Percentiles rank a stretch among this genome's conserved stretches.
Evolutionary conservation across 2,797 vertebrate genomes (phyloP).

Genomic region (Gymnoscopelus braueri): DNA sequence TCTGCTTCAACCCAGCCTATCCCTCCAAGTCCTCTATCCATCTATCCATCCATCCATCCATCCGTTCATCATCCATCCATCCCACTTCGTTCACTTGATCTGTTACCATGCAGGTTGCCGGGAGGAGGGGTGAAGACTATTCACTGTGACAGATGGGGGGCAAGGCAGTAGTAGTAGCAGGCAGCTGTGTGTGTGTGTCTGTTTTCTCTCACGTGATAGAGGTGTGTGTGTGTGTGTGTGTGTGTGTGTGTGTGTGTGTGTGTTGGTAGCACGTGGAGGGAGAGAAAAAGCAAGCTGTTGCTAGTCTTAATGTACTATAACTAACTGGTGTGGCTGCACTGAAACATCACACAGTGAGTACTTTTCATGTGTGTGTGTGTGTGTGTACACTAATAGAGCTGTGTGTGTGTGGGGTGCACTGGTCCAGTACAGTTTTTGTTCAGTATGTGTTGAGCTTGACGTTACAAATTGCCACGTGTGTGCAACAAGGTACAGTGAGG

Average conservation of each 20-base stretch:
- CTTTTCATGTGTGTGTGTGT: background rate
- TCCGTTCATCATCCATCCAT: slow-evolving; percentile 15
- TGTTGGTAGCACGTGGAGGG: background rate
- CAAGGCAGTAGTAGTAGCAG: background rate
- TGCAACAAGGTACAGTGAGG: no score
- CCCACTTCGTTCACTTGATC: slow-evolving; percentile 10
- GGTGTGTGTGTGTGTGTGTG: background rate
- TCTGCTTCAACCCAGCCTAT: slow-evolving; percentile 7
- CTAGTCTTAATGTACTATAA: no score
- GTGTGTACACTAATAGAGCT: background rate
- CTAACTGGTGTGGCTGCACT: background rate
- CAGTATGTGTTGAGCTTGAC: no score
- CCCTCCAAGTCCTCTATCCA: slow-evolving; percentile 22
- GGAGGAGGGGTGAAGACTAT: slow-evolving; percentile 23
- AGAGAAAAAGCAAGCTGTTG: background rate
- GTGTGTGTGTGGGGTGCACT: no score
- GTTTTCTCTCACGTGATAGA: background rate
- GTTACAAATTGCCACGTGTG: no score
- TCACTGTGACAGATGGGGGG: slow-evolving; percentile 50
- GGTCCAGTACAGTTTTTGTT: no score
- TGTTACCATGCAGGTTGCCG: slow-evolving; percentile 39
- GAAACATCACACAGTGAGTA: background rate
- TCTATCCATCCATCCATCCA: background rate
- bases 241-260: background rate
- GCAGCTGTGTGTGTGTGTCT: background rate